A percentile compares a stretch with the other conserved stretches of the same genome.
These are phyloP conservation scores for Esox masquinongy DNA, from an alignment of 2,797 vertebrate genomes.

Conservation along the genomic window DNA sequence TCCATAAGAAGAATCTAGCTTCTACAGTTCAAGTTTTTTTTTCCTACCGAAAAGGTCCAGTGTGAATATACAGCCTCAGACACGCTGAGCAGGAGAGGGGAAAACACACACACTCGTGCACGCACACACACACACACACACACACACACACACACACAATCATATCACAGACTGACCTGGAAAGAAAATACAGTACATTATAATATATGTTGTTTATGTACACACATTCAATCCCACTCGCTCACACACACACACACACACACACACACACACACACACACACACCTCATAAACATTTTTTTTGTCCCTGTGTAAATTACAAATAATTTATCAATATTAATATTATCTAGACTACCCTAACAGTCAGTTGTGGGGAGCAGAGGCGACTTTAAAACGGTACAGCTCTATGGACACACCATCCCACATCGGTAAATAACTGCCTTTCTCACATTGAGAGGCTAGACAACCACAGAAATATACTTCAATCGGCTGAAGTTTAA, in stretches of 20 bases:
- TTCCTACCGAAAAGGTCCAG: constrained; percentile 74
- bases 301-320: constrained; percentile 75
- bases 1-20: constrained; percentile 44
- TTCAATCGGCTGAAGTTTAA: constrained; percentile 46
- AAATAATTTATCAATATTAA: constrained; percentile 81
- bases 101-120: constrained; percentile 36
- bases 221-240: constrained; percentile 46
- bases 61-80: constrained; percentile 78
- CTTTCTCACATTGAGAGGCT: neutral
- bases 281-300: constrained; percentile 37
- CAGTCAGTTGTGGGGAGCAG: constrained; percentile 73
- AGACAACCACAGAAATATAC: constrained; percentile 56
- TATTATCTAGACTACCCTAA: constrained; percentile 74
- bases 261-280: constrained; percentile 18
- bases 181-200: constrained; percentile 70
- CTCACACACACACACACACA: constrained; percentile 24
- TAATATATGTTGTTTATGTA: constrained; percentile 51
- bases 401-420: constrained; percentile 59
- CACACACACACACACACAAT: constrained; percentile 55
- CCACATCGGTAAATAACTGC: constrained; percentile 43
- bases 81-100: constrained; percentile 62
- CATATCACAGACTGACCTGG: constrained; percentile 58
- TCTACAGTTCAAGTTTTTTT: constrained; percentile 65
- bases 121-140: constrained; percentile 44
- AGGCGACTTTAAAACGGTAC: constrained; percentile 60